Evolutionary conservation across 2,113 vertebrate genomes (phyloP).

Genomic region (Trogon melanurus): DNA sequence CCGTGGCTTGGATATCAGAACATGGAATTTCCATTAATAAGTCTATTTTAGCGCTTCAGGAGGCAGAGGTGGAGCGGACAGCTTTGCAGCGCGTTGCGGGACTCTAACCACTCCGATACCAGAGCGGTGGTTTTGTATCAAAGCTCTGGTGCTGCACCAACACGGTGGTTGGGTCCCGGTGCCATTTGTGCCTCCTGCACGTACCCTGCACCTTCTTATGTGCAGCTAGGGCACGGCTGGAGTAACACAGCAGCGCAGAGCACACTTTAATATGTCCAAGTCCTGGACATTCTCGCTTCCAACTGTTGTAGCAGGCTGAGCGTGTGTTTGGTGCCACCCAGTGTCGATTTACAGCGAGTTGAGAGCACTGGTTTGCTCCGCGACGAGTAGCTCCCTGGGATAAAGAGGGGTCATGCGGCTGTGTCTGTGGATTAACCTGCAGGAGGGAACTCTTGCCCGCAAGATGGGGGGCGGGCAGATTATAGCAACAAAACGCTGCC

Average conservation of each 20-base stretch:
- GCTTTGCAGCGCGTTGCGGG: background rate
- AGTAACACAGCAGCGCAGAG: background rate
- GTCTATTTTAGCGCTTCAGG: background rate
- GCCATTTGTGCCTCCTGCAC: background rate
- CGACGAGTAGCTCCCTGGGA: rapidly evolving
- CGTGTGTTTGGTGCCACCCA: constrained; percentile 38
- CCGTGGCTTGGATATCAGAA: background rate
- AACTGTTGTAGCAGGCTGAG: background rate
- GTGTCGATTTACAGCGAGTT: background rate
- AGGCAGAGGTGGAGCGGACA: background rate
- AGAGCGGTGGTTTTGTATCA: background rate
- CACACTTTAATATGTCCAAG: rapidly evolving
- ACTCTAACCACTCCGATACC: background rate
- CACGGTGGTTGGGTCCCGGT: background rate
- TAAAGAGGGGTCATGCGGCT: background rate
- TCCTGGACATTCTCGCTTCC: background rate
- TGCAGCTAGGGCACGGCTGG: background rate
- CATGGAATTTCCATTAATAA: background rate
- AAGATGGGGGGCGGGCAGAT: background rate
- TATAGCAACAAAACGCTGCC: background rate
- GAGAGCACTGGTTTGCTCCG: background rate
- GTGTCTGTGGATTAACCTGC: background rate
- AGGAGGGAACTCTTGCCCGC: background rate
- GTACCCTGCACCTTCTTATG: background rate
- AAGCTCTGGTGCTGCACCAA: background rate